Evolutionary conservation across 2,113 vertebrate species (phyloP), one percentile per base, ranked within the genome.

Genomic region (Peromyscus polionotus): DNA sequence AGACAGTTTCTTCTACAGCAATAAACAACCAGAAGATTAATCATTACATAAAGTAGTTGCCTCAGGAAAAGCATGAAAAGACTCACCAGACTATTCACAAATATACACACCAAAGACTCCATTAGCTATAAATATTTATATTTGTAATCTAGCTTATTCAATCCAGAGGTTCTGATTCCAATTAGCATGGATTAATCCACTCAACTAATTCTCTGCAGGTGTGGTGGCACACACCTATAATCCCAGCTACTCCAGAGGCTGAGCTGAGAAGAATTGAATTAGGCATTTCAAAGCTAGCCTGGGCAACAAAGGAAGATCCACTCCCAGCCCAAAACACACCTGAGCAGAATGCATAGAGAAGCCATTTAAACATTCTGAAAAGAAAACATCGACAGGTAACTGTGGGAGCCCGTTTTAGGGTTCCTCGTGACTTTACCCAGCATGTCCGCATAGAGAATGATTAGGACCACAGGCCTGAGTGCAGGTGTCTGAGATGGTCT

Each of bases 21-120:
- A 48, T 67, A 93, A 61, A 81, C 67, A 92, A 84, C 59, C 80
- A 80, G 36, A 88, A 84, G 75, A 95, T 7, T 93, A 89, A 93
- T 76, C 94, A 83, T 77, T 73, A 20, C 86, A 86, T 77, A 95
- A 95, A 93, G 67, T 73, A 73, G 19, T 90, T 96, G 19, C 57
- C 36, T 96, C n/a, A 51, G 17, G 26, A 80, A 95, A 22, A 75
- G 19, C 20, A 87, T 57, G 39, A 96, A 92, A 97, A 97, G 31
- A 28, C 33, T 83, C 36, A 33, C 68, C 57, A 57, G 63, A 67
- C 51, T 91, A 86, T 68, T 88, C n/a, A 93, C 51, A 91, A 67
- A 95, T 95, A 88, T 42, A 81, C 1, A 83, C n/a, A 83, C n/a
- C 42, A 51, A 87, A 87, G 85, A 87, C 63, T n/a, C 33, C 26